phyloP scores from a whole-genome alignment of 2,113 vertebrate species.

The Podarcis cretensis region DNA sequence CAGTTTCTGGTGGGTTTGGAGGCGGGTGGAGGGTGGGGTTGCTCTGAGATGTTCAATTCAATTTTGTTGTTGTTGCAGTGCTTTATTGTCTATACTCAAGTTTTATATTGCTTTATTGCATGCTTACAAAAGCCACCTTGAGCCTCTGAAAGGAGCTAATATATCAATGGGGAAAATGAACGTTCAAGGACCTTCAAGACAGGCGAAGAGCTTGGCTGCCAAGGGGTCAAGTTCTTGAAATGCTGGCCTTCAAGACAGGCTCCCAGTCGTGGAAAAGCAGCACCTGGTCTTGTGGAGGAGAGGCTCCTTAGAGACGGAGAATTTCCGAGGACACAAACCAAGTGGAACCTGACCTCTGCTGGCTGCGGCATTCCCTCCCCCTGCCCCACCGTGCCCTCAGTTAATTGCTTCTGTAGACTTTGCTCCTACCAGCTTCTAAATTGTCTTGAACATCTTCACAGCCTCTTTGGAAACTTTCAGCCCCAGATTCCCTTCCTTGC shows the following conservation, averaged over 20 bases:
- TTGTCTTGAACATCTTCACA: not conserved
- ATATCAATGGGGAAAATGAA: not conserved
- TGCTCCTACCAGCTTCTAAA: not conserved
- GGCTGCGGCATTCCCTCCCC: accelerated
- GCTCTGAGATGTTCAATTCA: not conserved
- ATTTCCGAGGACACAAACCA: not conserved
- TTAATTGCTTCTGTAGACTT: not conserved
- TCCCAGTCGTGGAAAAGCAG: too few relatives aligned
- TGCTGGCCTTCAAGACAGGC: not conserved
- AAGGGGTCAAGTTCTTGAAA: not conserved
- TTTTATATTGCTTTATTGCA: not conserved
- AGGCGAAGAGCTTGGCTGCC: not conserved
- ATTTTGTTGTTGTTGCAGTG: not conserved
- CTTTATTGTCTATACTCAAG: too few relatives aligned
- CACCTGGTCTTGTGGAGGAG: too few relatives aligned
- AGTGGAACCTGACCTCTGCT: too few relatives aligned
- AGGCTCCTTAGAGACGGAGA: too few relatives aligned
- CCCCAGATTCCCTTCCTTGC: not conserved
- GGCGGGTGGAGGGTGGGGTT: not conserved
- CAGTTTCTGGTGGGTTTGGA: not conserved
- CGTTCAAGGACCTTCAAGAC: not conserved
- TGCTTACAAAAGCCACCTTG: not conserved
- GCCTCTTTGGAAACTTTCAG: conserved; percentile 5
- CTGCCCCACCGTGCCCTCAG: too few relatives aligned
- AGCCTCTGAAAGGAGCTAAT: not conserved